Base-by-base conservation (phyloP, 2,113 vertebrate species). In the Pseudorasbora parva region DNA sequence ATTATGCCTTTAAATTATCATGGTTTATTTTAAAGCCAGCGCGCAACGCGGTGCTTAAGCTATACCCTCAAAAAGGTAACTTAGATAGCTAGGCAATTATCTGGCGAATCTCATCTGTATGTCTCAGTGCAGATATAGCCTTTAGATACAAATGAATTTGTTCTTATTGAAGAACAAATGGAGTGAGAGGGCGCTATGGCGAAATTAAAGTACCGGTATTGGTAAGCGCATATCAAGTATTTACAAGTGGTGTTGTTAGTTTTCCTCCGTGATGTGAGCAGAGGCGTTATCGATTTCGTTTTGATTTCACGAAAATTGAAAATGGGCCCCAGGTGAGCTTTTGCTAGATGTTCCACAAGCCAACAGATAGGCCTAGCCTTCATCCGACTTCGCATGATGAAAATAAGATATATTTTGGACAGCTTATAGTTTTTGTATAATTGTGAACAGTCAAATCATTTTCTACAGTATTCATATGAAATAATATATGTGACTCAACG, bases 261-360 rank as follows among this genome's bases (percentile, higher is more conserved):
- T 73, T 17, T 73, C 19, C 23, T 27, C 45, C 3, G 43, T 74
- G 45, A 57, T 76, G 47, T 33, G 27, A 51, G 49, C 51, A 37
- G 25, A n/a, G 54, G 71, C 51, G 54, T 57, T 47, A 78, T 37
- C 71, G 51, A 84, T 82, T 82, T 82, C 73, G 78, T 84, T 84
- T 81, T 73, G 41, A 78, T 51, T 81, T 37, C 45, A 47, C 73
- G 33, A 43, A 45, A 69, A 77, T 43, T 71, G 14, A 68, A 84
- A 84, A 87, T 81, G 43, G 33, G n/a, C 83, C 71, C 1, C 56
- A 21, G 25, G 27, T 74, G 69, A 74, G 62, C 45, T 27, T 78
- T 12, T 49, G 10, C 60, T 41, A 78, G 9, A 43, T 62, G 27
- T 59, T 15, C 69, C 54, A 69, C 68, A 45, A 37, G 15, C 37